Evolutionary conservation across 2,797 vertebrate genomes (phyloP).

Genomic region (Sternotherus odoratus): DNA sequence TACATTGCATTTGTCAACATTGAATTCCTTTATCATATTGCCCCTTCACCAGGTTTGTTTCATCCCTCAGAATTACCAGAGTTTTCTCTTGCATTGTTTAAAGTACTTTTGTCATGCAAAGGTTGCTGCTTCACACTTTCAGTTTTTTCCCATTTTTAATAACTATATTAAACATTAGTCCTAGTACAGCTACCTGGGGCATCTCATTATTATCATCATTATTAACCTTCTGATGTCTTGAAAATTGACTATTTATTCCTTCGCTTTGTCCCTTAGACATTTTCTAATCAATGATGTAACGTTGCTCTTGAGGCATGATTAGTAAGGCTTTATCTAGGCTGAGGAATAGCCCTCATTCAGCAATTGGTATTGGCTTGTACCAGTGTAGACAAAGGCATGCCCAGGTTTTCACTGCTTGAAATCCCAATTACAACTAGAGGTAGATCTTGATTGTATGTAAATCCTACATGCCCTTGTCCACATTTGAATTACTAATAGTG

Average conservation of each 20-base stretch:
- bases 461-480: background rate
- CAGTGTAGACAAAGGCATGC: background rate
- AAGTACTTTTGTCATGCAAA: background rate
- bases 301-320: constrained; percentile 6
- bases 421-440: background rate
- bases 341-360: background rate
- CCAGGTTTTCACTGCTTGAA: background rate
- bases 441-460: background rate
- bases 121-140: background rate
- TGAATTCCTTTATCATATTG: background rate
- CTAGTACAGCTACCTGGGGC: background rate
- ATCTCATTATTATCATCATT: background rate
- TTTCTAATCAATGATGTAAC: background rate
- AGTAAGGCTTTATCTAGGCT: background rate
- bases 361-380: background rate
- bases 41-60: background rate
- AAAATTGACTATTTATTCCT: background rate
- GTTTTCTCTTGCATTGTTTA: background rate
- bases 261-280: background rate
- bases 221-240: background rate
- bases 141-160: background rate
- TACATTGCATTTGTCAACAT: background rate
- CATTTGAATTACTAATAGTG: background rate
- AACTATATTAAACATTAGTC: background rate
- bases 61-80: background rate